Conservation (phyloP, 2,888 invertebrate genomes). For the Orchestes rusci region DNA sequence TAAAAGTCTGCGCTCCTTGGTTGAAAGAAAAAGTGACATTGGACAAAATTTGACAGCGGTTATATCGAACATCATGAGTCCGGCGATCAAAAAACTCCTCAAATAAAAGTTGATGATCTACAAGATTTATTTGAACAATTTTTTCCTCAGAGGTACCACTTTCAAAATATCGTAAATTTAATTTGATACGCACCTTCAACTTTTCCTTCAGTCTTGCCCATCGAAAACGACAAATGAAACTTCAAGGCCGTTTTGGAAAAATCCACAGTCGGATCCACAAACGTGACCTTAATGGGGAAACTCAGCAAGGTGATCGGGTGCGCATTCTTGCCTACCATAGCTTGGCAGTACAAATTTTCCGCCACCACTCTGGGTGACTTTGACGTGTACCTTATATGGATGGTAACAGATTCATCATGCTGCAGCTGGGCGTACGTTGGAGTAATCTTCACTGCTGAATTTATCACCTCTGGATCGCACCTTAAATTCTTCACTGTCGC, state of each 20-base stretch:
- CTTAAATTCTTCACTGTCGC: no score
- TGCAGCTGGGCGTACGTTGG: constrained; percentile 46
- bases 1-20: no score
- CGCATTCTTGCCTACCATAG: constrained; percentile 48
- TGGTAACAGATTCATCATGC: constrained; percentile 41
- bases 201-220: constrained; percentile 5
- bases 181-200: constrained; percentile 11
- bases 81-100: no score
- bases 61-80: no score
- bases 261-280: constrained; percentile 52
- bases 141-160: no score
- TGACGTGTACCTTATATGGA: constrained; percentile 25
- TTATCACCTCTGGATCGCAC: no score
- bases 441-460: no score
- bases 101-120: no score
- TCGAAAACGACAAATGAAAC: constrained; percentile 47
- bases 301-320: constrained; percentile 49
- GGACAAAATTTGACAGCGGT: no score
- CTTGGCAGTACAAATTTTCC: constrained; percentile 55
- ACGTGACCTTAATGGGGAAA: constrained; percentile 49
- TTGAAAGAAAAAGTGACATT: no score
- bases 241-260: constrained; percentile 46
- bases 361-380: constrained; percentile 43
- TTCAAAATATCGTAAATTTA: not conserved
- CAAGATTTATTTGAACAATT: no score